Base-by-base conservation (phyloP, 1,140 invertebrate species). In the Lethrus apterus region DNA sequence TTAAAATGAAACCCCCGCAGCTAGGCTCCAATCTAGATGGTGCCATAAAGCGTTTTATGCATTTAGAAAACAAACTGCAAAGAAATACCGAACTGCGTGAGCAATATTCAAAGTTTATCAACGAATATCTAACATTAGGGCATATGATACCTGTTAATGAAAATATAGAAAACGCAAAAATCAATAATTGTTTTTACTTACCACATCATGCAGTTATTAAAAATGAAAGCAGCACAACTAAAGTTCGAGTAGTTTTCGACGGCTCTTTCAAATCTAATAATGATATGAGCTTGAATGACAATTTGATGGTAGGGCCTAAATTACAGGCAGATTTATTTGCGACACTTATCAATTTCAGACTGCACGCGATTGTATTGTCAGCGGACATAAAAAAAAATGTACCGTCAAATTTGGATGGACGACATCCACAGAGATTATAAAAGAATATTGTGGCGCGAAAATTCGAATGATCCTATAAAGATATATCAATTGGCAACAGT, bases 351-450 rank as follows among this genome's bases (percentile, higher is more conserved):
- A 9, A 8, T 33, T 14, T 14, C 13, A 4, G 8, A 8, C 13
- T 7, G 5, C 13, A 4, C 4, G 4, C 7, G 31, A 4, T 8
- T 33, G 8, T 5, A 8, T 8, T 5, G 4, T 11, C 8, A 9
- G 18, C 13, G 5, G 23, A 26, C n/a, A 26, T 26, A 26, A 26
- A 19, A 31, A 3, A 52, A 66, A 45, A 65, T 66, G 59, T 68
- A 55, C 41, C 31, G 58, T 10, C 58, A 63, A 46, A 51, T 66
- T n/a, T 38, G 50, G 4, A 44, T 71, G 0, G 31, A 47, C 21
- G n/a, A 50, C 4, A 42, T 60, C 32, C 52, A 69, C 19, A 44
- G 30, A 34, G 49, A 65, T 40, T 65, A 57, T 41, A 67, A 71
- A 33, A 52, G 64, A 46, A 62, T 69, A 15, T 15, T 68, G 3